Evolutionary conservation across 2,113 vertebrate genomes (phyloP), one percentile per base, ranked within the genome.

Genomic region (Sylvietta virens): DNA sequence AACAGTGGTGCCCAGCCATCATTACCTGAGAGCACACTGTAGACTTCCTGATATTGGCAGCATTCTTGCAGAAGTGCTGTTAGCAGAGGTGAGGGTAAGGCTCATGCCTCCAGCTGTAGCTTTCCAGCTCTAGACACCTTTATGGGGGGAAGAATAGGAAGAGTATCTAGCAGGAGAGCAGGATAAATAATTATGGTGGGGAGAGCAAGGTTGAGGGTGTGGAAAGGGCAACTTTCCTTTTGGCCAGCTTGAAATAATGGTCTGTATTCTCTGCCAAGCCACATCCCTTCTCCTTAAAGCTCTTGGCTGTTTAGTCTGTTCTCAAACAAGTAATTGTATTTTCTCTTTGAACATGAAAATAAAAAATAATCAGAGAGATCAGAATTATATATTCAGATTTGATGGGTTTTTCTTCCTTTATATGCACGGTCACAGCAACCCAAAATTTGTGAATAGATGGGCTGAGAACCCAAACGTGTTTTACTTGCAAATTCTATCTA

Each of bases 391-490:
- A 20, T 40, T 90, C 11, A 60, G 13, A 30, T 39, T 61, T 8
- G 15, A 24, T 5, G n/a, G n/a, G 15, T 50, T 44, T 61, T 91
- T n/a, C 26, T n/a, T 2, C 9, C 11, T 72, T 74, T 78, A 10
- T 0, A 0, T 19, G 9, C 3, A 5, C 31, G 13, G 21, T 50
- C 47, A 62, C 14, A 56, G 21, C 16, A 62, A 16, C 10, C 8
- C 7, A 23, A 42, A 58, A 14, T 62, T 54, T 58, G 33, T 54
- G 42, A 74, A 14, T 22, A 54, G 28, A 6, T 51, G 39, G 27
- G 13, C 33, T 71, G 76, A 76, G 61, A 62, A 21, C 10, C 7
- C 45, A 60, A 37, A 80, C 7, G 17, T 81, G 11, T 54, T 37
- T 45, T 45, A 54, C 42, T 82, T 77, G 22, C 17, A 31, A 42